Base-by-base conservation (phyloP, 2,113 vertebrate species). In the Progne subis region DNA sequence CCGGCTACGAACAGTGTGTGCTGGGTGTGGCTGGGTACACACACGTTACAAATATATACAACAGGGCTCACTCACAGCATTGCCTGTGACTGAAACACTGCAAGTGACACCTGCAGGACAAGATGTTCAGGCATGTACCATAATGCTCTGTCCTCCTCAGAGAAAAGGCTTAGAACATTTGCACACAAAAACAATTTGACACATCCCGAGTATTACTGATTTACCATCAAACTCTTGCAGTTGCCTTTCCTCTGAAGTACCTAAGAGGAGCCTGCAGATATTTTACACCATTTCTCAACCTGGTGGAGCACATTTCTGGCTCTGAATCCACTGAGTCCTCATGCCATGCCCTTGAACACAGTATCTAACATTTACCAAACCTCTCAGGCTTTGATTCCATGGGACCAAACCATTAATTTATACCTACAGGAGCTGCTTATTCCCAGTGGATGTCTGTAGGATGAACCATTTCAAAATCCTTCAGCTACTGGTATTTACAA, bases 41-140 rank as follows among this genome's bases (percentile, higher is more conserved):
- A 3, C 1, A 0, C 0, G 25, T 18, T 26, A 46, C 43, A 61
- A 11, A 59, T 1, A 11, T 0, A 9, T 2, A 18, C 31, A 44
- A 55, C 37, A 37, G 37, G 37, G 37, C 37, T 37, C 37, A 37
- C 37, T 37, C 37, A 37, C 43, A 57, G 24, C 1, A 3, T 25
- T 32, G 41, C 3, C 2, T 20, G 4, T 5, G 71, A 37, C 76
- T 15, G 72, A 74, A 74, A 59, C 25, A 29, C 17, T 19, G 12
- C 4, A 41, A 47, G 34, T 29, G 52, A 39, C 32, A 29, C 4
- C 72, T 91, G 52, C 64, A 53, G 52, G 32, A 59, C 39, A 56
- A 25, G 44, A 12, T 9, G 18, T 1, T 43, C 29, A 17, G 4
- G 9, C 18, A 63, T 0, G 2, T 4, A 60, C 37, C 14, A 37